A percentile compares a stretch with the other conserved stretches of the same genome.
Conservation (phyloP, 2,797 vertebrate species). For the Vipera latastei region DNA sequence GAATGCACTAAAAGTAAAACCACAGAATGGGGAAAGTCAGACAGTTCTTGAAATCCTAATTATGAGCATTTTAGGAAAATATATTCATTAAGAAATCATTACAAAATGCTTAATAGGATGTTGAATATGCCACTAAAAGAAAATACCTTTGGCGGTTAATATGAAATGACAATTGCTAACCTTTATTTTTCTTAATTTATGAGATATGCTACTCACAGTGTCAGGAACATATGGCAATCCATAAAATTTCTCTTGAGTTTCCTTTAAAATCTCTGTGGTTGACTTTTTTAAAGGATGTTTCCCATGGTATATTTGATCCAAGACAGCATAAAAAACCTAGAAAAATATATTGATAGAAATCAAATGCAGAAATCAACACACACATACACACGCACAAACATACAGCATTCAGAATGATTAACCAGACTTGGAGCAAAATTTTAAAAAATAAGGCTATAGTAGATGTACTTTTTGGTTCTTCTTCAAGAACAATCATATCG, state of each 20-base stretch:
- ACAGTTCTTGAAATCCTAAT: background rate
- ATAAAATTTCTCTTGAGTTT: conserved; percentile 89
- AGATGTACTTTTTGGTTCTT: background rate
- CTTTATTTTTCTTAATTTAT: conserved; percentile 6
- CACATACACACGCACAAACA: background rate
- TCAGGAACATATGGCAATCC: conserved; percentile 86
- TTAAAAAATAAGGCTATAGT: background rate
- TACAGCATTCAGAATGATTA: conserved; percentile 12
- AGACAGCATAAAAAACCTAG: conserved; percentile 91
- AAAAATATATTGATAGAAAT: conserved; percentile 55
- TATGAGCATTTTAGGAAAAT: background rate
- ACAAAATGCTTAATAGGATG: background rate
- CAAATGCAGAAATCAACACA: conserved; percentile 19
- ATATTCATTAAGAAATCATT: background rate
- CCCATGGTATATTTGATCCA: conserved; percentile 95
- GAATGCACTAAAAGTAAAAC: background rate
- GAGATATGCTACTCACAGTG: conserved; percentile 79
- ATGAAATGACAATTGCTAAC: background rate
- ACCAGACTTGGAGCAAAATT: background rate
- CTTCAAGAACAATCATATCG: background rate
- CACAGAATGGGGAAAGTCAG: background rate
- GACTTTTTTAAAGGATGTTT: conserved; percentile 80
- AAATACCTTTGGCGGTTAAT: background rate
- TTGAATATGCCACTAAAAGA: background rate
- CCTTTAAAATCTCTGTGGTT: conserved; percentile 88